These are phyloP conservation scores for Etheostoma spectabile DNA, from an alignment of 2,113 vertebrate species.

Conservation along the genomic window DNA sequence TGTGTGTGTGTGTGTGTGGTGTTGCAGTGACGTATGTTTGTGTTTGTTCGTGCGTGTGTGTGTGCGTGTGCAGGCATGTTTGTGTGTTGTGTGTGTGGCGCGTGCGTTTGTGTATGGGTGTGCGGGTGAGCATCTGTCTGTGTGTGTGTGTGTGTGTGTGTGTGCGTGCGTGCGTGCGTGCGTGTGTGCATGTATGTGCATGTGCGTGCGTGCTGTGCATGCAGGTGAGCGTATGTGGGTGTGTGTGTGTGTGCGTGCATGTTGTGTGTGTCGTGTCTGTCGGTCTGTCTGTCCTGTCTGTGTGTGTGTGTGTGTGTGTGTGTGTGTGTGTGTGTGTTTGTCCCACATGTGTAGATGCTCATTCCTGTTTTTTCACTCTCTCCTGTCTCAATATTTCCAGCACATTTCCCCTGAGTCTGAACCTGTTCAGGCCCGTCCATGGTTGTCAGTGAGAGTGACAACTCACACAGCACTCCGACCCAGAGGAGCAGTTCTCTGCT, in stretches of 20 bases:
- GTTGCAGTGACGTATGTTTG: no score
- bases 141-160: background rate
- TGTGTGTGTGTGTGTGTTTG: constrained; percentile 14
- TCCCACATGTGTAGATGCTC: constrained; percentile 10
- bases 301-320: background rate
- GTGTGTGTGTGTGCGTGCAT: background rate
- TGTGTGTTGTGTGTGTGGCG: background rate
- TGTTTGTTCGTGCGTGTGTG: constrained; percentile 14
- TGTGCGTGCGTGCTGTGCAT: no score
- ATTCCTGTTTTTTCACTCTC: constrained; percentile 56
- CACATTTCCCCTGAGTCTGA: constrained; percentile 77
- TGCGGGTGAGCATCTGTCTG: no score
- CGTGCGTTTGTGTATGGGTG: no score
- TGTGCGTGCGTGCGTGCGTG: no score
- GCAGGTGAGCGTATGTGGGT: background rate
- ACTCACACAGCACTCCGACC: constrained; percentile 20
- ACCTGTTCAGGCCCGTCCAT: constrained; percentile 50
- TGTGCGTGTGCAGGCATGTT: background rate
- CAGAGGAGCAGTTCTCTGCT: constrained; percentile 2
- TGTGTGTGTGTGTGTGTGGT: constrained; percentile 21
- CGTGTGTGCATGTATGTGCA: no score
- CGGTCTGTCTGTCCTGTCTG: no score
- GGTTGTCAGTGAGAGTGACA: constrained; percentile 10
- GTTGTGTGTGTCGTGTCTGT: no score
- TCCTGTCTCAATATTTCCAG: constrained; percentile 74